Evolutionary conservation across 1,140 invertebrate genomes (phyloP).

Genomic region (Aphelenchoides fujianensis): DNA sequence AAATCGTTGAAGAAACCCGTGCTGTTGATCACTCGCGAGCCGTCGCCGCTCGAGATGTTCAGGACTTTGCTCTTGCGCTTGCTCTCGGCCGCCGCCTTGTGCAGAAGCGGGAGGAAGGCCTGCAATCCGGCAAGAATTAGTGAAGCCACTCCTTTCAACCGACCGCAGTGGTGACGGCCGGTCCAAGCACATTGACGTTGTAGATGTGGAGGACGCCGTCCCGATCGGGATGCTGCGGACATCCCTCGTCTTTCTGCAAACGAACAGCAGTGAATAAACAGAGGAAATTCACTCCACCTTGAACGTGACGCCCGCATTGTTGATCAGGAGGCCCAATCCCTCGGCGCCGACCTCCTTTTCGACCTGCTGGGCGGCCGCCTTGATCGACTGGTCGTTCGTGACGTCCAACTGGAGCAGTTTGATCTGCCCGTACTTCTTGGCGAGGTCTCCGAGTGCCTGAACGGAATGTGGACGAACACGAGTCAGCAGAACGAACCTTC

Average conservation of each 20-base stretch:
- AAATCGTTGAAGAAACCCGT: not conserved
- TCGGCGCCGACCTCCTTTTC: not conserved
- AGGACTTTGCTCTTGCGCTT: not conserved
- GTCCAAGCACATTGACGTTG: slow-evolving; percentile 14
- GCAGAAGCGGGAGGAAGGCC: slow-evolving; percentile 1
- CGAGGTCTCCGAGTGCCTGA: not conserved
- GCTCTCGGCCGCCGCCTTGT: not conserved
- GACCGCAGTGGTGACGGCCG: not conserved
- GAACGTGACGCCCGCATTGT: slow-evolving; percentile 20
- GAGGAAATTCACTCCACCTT: too few relatives aligned
- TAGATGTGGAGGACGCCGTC: slow-evolving; percentile 2
- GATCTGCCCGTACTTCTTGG: not conserved
- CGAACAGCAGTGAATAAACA: not conserved
- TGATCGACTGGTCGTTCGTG: not conserved
- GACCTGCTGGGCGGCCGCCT: slow-evolving; percentile 4
- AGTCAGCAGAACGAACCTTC: not conserved
- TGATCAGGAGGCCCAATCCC: slow-evolving; percentile 7
- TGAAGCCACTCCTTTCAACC: too few relatives aligned
- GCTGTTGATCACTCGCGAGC: not conserved
- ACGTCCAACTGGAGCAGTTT: slow-evolving; percentile 14
- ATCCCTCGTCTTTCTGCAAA: not conserved
- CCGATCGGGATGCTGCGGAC: not conserved
- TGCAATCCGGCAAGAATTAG: too few relatives aligned
- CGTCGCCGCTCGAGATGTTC: not conserved
- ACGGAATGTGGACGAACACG: too few relatives aligned